Evolutionary conservation across 2,113 vertebrate species (phyloP), one percentile per base, ranked within the genome.

Genomic region (Nycticryphes semicollaris): DNA sequence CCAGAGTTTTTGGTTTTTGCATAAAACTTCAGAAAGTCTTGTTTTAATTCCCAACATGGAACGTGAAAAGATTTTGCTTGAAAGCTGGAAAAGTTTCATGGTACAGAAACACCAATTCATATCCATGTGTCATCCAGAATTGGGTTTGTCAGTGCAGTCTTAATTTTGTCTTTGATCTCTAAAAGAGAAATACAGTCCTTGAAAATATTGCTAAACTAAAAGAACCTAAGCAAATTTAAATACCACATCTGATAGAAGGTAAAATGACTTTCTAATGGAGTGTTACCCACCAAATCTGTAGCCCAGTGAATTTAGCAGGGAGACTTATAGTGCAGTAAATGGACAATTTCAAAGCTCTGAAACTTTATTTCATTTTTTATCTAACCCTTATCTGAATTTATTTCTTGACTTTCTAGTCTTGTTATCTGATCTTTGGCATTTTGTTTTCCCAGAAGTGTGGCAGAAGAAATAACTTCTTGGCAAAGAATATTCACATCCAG

Each of bases 101-200:
- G 62, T 93, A 83, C 57, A 84, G 60, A 91, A 94, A 66, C 74
- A 73, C 39, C 25, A 47, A 25, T 96, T 91, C 53, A 45, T 69
- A 90, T 66, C 62, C 78, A 50, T 73, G 73, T 89, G 59, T 95
- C 94, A 93, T 84, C 56, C 77, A 82, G 92, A 95, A 93, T 21
- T 82, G 70, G 82, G 50, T 94, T 89, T 96, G 90, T 89, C 95
- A 92, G 53, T 66, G 57, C 8, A 62, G 62, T 79, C 67, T 92
- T 77, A 92, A 73, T 87, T 93, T 73, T 78, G 54, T 37, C 84
- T 96, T 96, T 95, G 90, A 94, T 95, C 69, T 93, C 28, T 59
- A 45, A 82, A 84, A 95, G 53, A 81, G 66, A 94, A 95, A 91
- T 69, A 50, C 62, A 82, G 73, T 20, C 86, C 51, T 37, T 91